Conservation (phyloP, 2,797 vertebrate genomes). For the Sternarchorhynchus goeldii region DNA sequence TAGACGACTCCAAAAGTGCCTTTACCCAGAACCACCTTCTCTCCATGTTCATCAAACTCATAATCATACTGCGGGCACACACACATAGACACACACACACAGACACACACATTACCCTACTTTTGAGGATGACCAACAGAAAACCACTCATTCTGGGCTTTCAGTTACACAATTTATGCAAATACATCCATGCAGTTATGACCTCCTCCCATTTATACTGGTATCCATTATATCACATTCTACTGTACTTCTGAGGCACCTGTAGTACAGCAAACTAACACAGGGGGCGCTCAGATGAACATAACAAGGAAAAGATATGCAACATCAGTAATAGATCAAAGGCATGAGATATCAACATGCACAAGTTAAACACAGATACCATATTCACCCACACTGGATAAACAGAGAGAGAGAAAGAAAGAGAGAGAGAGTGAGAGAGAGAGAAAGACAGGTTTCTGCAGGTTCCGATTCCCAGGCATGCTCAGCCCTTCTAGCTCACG, state of each 20-base stretch:
- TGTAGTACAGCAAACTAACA: no score
- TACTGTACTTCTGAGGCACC: not conserved
- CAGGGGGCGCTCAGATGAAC: no score
- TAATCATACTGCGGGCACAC: conserved; percentile 88
- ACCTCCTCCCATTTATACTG: no score
- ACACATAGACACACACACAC: conserved; percentile 3
- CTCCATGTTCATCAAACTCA: conserved; percentile 94
- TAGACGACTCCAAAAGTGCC: conserved; percentile 97
- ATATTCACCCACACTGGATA: not conserved
- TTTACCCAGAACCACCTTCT: conserved; percentile 91
- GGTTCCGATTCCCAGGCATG: not conserved
- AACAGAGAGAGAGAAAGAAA: no score
- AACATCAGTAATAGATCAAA: not conserved
- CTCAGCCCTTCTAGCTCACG: no score
- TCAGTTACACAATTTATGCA: no score
- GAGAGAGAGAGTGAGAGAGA: no score
- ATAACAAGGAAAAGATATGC: no score
- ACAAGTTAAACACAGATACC: conserved; percentile 6
- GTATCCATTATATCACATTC: not conserved
- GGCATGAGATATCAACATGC: not conserved
- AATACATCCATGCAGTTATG: no score
- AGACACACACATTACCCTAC: not conserved
- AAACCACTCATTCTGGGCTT: no score
- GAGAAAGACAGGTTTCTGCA: conserved; percentile 1
- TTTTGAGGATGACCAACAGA: no score